Conservation (phyloP, 2,888 invertebrate species). For the Lepidocyrtoides sp. region DNA sequence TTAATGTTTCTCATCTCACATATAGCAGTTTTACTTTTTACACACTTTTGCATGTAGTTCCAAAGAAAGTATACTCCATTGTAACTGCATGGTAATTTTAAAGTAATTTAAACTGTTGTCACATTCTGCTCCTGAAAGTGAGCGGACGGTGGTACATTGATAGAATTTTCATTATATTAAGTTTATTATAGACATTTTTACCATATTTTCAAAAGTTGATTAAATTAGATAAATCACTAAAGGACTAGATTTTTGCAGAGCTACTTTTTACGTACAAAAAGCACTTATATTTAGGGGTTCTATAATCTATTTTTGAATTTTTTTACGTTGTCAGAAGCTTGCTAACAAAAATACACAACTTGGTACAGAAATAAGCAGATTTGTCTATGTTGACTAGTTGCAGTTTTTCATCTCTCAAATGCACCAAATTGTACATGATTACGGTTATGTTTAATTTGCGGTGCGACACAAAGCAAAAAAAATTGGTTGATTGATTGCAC, state of each 20-base stretch:
- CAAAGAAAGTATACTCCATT: too few species aligned
- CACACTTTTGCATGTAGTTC: too few species aligned
- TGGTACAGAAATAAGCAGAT: constrained; percentile 61
- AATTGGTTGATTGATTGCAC: constrained; percentile 45
- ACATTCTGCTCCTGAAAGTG: constrained; percentile 36
- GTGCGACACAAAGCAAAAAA: background rate
- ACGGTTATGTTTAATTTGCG: background rate
- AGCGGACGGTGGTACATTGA: constrained; percentile 77
- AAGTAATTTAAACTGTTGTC: constrained; percentile 1
- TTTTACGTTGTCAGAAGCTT: background rate
- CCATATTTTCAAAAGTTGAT: too few species aligned
- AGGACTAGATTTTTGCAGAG: background rate
- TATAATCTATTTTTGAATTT: too few species aligned
- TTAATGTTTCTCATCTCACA: too few species aligned
- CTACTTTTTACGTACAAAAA: background rate
- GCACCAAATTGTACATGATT: constrained; percentile 40
- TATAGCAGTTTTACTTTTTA: too few species aligned
- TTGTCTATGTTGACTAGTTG: constrained; percentile 53
- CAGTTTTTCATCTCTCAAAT: background rate
- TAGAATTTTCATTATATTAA: constrained; percentile 52
- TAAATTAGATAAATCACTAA: too few species aligned
- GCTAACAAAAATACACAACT: background rate
- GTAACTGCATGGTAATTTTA: background rate
- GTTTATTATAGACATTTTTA: too few species aligned
- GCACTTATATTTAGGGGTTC: too few species aligned